These are phyloP conservation scores for Andrena trimmerana DNA, from an alignment of 2,888 invertebrate species.

Conservation along the genomic window DNA sequence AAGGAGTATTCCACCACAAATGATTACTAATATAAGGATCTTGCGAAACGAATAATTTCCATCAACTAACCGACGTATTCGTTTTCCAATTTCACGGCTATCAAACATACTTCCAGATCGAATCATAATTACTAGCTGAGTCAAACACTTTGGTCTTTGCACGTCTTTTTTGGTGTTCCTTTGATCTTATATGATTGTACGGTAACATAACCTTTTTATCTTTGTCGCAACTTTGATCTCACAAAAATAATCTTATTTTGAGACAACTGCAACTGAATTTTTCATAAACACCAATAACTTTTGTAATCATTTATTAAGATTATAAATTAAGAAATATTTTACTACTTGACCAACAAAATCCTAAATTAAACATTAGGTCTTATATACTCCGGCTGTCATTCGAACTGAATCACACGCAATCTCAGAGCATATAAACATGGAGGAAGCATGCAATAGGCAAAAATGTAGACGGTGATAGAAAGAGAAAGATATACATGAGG, in stretches of 20 bases:
- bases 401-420: too few species aligned
- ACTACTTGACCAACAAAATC: too few species aligned
- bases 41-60: conserved; percentile 81
- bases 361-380: too few species aligned
- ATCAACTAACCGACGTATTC: conserved; percentile 78
- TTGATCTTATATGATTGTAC: conserved; percentile 8
- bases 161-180: conserved; percentile 3
- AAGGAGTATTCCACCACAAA: conserved; percentile 85
- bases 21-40: conserved; percentile 76
- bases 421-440: too few species aligned
- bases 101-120: conserved; percentile 78
- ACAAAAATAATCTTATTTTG: neutral
- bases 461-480: too few species aligned
- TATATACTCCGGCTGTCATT: too few species aligned
- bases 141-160: conserved; percentile 5
- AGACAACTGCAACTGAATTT: neutral
- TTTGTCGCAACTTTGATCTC: neutral
- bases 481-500: too few species aligned
- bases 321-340: neutral
- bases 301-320: neutral
- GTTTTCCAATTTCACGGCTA: conserved; percentile 79
- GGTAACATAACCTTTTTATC: conserved; percentile 40
- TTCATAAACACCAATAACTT: neutral
- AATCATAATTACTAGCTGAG: conserved; percentile 38
- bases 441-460: too few species aligned